Evolutionary conservation across 2,888 invertebrate species (phyloP).

Genomic region (Rotaria magnacalcarata): DNA sequence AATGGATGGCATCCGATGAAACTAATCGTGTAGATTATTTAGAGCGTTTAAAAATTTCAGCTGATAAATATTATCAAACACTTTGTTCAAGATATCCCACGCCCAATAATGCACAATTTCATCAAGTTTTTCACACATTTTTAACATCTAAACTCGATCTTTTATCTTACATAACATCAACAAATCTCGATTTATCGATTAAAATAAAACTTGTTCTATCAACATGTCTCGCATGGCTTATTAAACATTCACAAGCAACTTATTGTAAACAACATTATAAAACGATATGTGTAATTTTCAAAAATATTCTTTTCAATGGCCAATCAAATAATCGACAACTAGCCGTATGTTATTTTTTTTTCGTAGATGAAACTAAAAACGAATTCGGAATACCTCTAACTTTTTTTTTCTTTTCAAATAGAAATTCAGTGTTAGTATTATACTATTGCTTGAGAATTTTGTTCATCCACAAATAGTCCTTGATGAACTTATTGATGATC

Average conservation of each 20-base stretch:
- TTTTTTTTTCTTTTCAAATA: background rate
- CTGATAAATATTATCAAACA: background rate
- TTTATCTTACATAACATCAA: background rate
- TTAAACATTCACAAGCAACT: background rate
- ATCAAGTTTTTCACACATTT: background rate
- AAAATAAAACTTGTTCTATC: constrained; percentile 1
- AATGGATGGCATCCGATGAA: constrained; percentile 25
- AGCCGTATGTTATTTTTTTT: background rate
- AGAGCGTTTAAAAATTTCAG: background rate
- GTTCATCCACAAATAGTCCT: constrained; percentile 28
- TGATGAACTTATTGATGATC: constrained; percentile 13
- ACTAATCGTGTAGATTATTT: background rate
- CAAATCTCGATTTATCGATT: constrained; percentile 14
- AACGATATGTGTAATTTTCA: background rate
- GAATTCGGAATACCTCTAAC: too few relatives aligned
- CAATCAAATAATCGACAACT: constrained; percentile 33
- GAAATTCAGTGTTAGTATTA: constrained; percentile 14
- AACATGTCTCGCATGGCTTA: background rate
- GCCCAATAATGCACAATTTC: background rate
- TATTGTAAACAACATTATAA: constrained; percentile 23
- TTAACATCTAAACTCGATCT: constrained; percentile 1
- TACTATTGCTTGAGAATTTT: background rate
- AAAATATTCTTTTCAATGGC: constrained; percentile 27
- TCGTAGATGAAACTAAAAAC: background rate
- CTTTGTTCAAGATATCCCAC: background rate